Evolutionary conservation across 2,797 vertebrate genomes (phyloP), one percentile per base, ranked within the genome.

Genomic region (Phalloptychus januarius): DNA sequence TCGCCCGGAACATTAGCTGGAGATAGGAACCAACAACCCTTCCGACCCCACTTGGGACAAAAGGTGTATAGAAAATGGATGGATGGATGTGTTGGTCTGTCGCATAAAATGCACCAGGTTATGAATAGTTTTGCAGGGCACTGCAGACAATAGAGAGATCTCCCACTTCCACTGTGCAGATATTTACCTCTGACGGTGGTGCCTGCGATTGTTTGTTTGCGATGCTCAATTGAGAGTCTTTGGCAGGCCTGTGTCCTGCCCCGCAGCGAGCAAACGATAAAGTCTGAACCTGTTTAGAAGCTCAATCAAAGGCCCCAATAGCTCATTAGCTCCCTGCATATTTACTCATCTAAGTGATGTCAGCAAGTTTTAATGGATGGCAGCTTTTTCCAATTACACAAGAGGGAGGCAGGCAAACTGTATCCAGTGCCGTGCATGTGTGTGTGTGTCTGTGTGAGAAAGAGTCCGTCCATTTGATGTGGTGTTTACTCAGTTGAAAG

Each of bases 311-410:
- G 87, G 88, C 90, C 85, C 85, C 80, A 81, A 90, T 79, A 82
- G 87, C 91, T 95, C 79, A 89, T 95, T 95, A 94, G 88, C 93
- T 93, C 85, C 91, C 89, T 92, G 90, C 93, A 93, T 93, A 92
- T 93, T 94, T 91, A 92, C 90, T 89, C 71, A 83, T 89, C 91
- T 94, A 90, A 93, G 91, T 95, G 92, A 95, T 95, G 95, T 96
- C 95, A 95, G 95, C 95, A 94, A 94, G 86, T 95, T 95, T 95
- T 95, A 96, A 96, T 94, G 94, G 92, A 89, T 85, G 74, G 91
- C 95, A 96, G 93, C 88, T 95, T 95, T 95, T 94, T 90, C 93
- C 94, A 95, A 95, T 96, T 96, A 96, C 78, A 82, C 93, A 91
- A 89, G 90, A 92, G 92, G 92, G 92, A 93, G 88, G 86, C 83